Evolutionary conservation across 2,113 vertebrate genomes (phyloP).

Genomic region (Silurus meridionalis): DNA sequence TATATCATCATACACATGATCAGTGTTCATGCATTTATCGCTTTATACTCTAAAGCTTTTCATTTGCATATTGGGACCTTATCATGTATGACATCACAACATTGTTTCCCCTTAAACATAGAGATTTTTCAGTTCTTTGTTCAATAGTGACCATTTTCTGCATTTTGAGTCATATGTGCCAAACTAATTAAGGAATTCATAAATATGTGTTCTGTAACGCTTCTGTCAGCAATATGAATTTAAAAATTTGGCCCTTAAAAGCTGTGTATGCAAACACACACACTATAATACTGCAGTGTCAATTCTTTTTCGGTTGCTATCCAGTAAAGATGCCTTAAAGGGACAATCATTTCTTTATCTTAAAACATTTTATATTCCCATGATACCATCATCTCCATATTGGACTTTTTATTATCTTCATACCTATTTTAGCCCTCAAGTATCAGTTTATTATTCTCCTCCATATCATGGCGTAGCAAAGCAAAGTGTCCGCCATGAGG

Average conservation of each 20-base stretch:
- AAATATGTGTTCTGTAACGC: neutral
- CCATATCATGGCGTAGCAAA: constrained; percentile 32
- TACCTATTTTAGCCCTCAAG: constrained; percentile 51
- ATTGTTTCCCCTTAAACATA: neutral
- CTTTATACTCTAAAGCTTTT: neutral
- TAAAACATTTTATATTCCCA: constrained; percentile 29
- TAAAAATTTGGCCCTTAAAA: neutral
- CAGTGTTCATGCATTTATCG: neutral
- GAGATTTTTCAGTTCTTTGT: neutral
- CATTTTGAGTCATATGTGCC: neutral
- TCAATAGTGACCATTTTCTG: neutral
- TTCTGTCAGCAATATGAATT: no score
- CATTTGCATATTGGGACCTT: neutral
- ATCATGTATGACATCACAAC: neutral
- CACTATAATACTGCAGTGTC: neutral
- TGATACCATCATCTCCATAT: constrained; percentile 14
- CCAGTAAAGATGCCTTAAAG: constrained; percentile 38
- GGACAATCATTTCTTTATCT: constrained; percentile 43
- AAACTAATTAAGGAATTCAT: neutral
- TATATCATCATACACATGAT: neutral
- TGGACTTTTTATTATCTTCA: constrained; percentile 56
- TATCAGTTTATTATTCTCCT: constrained; percentile 56
- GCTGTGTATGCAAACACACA: neutral
- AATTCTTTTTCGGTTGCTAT: constrained; percentile 8
- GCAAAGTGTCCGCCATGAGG: constrained; percentile 29